These are phyloP conservation scores for Indicator maculatus DNA, from an alignment of 2,113 vertebrate species.

Conservation along the genomic window DNA sequence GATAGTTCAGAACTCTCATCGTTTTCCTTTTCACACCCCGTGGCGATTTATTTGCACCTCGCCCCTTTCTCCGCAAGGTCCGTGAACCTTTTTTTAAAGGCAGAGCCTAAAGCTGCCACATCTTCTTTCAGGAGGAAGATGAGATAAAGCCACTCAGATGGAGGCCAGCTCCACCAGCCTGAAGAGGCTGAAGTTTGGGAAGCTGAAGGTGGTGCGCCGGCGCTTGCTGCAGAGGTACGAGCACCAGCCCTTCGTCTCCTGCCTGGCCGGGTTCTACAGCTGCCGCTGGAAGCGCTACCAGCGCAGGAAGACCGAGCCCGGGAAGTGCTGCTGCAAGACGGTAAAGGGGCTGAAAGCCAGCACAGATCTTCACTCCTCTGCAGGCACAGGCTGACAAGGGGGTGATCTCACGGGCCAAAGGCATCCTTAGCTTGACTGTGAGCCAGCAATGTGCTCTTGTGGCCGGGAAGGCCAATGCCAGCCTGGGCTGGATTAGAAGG, in stretches of 20 bases:
- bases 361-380: neutral
- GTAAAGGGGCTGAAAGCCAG: conserved; percentile 48
- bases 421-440: neutral
- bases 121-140: conserved; percentile 55
- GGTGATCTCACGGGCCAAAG: neutral
- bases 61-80: too few relatives aligned
- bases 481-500: too few relatives aligned
- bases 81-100: too few relatives aligned
- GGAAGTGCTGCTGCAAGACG: conserved; percentile 86
- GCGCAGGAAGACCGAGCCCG: conserved; percentile 76
- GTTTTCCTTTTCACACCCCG: too few relatives aligned
- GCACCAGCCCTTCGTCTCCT: conserved; percentile 86
- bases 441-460: too few relatives aligned
- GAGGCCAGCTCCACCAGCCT: conserved; percentile 61
- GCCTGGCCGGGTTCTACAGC: conserved; percentile 87
- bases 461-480: too few relatives aligned
- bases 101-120: too few relatives aligned
- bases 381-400: neutral
- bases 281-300: conserved; percentile 89
- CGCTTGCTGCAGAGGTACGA: conserved; percentile 84
- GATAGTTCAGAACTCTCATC: too few relatives aligned
- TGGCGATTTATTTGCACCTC: too few relatives aligned
- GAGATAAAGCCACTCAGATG: conserved; percentile 71
- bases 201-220: conserved; percentile 84
- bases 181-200: conserved; percentile 82